A percentile compares a stretch with the other conserved stretches of the same genome.
Evolutionary conservation across 2,888 invertebrate species (phyloP).

Genomic region (Agelastica alni): DNA sequence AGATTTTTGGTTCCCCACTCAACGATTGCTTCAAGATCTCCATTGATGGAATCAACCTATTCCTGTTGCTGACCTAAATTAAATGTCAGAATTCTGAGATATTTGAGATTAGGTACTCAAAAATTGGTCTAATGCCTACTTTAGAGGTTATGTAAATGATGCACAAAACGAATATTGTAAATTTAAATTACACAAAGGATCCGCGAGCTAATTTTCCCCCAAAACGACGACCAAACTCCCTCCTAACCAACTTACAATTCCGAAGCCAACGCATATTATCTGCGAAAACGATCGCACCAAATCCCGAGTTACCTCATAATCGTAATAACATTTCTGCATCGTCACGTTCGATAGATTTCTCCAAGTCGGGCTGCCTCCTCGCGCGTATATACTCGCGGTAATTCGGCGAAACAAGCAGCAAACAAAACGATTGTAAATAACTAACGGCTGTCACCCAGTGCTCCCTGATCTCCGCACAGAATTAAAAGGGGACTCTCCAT

Average conservation of each 20-base stretch:
- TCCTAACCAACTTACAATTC: conserved; percentile 2
- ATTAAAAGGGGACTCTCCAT: too few species aligned
- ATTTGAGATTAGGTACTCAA: too few species aligned
- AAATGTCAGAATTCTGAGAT: too few species aligned
- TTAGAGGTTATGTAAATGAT: too few species aligned
- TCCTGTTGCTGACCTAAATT: too few species aligned
- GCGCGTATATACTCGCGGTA: conserved; percentile 44
- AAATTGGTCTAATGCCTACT: too few species aligned
- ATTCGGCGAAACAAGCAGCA: conserved; percentile 56
- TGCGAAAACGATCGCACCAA: conserved; percentile 17
- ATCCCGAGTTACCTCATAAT: conserved; percentile 40
- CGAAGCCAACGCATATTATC: conserved; percentile 15
- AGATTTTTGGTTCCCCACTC: too few species aligned
- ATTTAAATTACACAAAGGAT: conserved; percentile 8
- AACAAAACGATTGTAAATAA: conserved; percentile 50
- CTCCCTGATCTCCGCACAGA: too few species aligned
- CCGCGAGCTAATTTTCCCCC: conserved; percentile 9
- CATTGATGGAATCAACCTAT: too few species aligned
- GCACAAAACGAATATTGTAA: conserved; percentile 1
- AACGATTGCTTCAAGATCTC: too few species aligned
- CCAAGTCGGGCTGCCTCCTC: conserved; percentile 1
- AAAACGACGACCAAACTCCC: neutral
- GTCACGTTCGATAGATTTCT: conserved; percentile 48
- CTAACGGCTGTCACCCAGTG: conserved; percentile 30
- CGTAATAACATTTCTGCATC: conserved; percentile 45